These are phyloP conservation scores for Varanus salvator DNA, from an alignment of 2,113 vertebrate species.

Conservation along the genomic window DNA sequence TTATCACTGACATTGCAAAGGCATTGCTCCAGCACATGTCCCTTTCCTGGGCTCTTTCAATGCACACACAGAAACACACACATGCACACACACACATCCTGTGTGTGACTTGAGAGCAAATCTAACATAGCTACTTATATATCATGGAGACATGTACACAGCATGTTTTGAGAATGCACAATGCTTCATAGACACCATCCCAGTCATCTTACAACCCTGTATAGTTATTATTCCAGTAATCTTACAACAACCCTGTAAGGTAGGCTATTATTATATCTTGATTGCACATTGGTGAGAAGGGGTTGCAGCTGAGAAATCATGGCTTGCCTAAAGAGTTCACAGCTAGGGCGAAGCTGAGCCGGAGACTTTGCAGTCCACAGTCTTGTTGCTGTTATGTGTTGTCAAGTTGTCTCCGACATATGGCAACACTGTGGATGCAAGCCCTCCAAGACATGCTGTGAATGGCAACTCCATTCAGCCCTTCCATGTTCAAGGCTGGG, in stretches of 20 bases:
- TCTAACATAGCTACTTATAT: neutral
- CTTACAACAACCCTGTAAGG: neutral
- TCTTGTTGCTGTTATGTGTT: no score
- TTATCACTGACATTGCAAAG: neutral
- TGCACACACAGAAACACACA: neutral
- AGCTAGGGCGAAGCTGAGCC: neutral
- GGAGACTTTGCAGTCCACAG: neutral
- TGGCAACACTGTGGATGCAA: no score
- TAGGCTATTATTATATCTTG: neutral
- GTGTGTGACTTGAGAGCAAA: neutral
- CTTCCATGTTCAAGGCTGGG: no score
- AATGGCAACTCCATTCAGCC: no score
- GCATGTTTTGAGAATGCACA: neutral
- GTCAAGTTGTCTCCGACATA: no score
- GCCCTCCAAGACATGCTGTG: no score
- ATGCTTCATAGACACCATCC: neutral
- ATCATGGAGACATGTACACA: neutral
- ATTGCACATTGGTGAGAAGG: neutral
- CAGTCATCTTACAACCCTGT: no score
- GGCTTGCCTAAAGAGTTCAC: neutral
- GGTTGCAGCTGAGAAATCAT: neutral
- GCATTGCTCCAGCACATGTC: neutral
- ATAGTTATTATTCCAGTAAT: neutral
- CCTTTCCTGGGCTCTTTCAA: neutral
- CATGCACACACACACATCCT: neutral